Evolutionary conservation across 1,140 invertebrate species (phyloP), one percentile per base, ranked within the genome.

Genomic region (Chironomus tepperi): DNA sequence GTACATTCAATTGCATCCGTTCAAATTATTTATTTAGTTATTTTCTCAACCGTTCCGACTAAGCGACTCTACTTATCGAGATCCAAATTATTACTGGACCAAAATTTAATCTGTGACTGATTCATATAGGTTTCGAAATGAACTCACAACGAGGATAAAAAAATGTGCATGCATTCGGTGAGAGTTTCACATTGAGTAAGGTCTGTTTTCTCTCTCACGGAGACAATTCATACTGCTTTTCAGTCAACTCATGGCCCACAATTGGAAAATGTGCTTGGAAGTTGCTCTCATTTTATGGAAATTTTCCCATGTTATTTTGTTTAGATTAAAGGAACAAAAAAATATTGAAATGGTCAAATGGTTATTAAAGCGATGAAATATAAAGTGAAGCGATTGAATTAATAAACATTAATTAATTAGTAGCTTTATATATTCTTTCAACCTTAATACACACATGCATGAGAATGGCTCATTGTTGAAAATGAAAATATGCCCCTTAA

Each of bases 31-130:
- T 34, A 12, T 57, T 57, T 57, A 12, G 12, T n/a, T 5, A 8
- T 5, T 15, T 57, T 57, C 10, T 15, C 3, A 57, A n/a, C 47
- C n/a, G 12, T 57, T 57, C 12, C 8, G 12, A n/a, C 10, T 3
- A 12, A 57, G 10, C 47, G 5, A 57, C 47, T 57, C n/a, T 12
- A 57, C n/a, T 12, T n/a, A 57, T 57, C 12, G 47, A 57, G 47
- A n/a, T 57, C 9, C 47, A 12, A 57, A n/a, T 57, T n/a, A 15
- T n/a, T 57, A 57, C 47, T 57, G 47, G 47, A 57, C 47, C 47
- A 57, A 57, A 57, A 57, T 57, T n/a, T 57, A 57, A 57, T 57
- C 47, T 57, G 12, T 57, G 47, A 57, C 47, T 57, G 47, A 57
- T 57, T 57, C 47, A 57, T 57, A 57, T 57, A 57, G 12, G 47